Percentiles rank a stretch among this genome's conserved stretches.
Conservation (phyloP, 2,113 vertebrate species). For the Paratilapia polleni region DNA sequence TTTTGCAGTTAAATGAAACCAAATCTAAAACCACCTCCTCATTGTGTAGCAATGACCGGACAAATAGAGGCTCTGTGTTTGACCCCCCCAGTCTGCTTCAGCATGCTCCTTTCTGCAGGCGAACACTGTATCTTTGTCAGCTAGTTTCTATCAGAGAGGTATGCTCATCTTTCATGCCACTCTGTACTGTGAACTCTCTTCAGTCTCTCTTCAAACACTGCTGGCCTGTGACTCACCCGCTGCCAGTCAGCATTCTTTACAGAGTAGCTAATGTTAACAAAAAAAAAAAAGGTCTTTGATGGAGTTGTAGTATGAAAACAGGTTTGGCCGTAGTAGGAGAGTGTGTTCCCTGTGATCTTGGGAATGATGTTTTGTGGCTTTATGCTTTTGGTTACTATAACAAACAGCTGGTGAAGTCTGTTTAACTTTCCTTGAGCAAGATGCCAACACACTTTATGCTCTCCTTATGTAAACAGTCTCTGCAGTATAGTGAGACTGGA, state of each 20-base stretch:
- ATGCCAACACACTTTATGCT: background rate
- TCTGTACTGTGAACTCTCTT: background rate
- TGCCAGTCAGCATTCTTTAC: background rate
- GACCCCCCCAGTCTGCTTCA: background rate
- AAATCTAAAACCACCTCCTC: background rate
- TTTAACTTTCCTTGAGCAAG: background rate
- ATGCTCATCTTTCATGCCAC: background rate
- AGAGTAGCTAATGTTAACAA: background rate
- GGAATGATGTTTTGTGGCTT: background rate
- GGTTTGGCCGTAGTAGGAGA: background rate
- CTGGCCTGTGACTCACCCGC: background rate
- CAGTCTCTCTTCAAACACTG: background rate
- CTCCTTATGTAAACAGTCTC: background rate
- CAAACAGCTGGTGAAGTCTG: background rate
- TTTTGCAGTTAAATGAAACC: background rate
- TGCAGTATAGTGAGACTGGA: background rate
- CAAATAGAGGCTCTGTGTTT: background rate
- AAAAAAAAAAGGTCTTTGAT: background rate
- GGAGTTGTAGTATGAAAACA: background rate
- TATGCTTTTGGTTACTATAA: background rate
- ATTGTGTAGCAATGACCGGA: background rate
- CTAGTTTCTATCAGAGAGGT: accelerated
- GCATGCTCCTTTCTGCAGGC: background rate
- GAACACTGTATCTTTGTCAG: background rate
- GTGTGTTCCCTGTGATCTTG: background rate